phyloP scores from a whole-genome alignment of 2,888 invertebrate genomes.

The Watsonalla binaria region DNA sequence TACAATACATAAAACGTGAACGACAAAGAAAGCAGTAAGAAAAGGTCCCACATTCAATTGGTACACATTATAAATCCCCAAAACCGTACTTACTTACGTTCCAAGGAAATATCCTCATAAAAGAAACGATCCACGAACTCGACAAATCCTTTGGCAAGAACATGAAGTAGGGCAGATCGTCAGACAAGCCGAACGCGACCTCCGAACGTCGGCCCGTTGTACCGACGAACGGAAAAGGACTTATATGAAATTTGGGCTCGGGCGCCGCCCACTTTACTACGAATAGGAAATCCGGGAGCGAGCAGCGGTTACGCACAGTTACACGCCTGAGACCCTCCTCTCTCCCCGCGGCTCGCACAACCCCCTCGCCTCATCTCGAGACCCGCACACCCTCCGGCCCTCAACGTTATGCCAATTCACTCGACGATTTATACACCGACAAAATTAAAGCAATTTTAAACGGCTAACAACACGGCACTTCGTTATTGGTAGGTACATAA shows the following conservation, averaged over 20 bases:
- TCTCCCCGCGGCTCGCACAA: constrained; percentile 24
- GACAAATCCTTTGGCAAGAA: constrained; percentile 76
- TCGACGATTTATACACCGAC: constrained; percentile 74
- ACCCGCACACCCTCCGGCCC: constrained; percentile 60
- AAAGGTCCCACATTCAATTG: constrained; percentile 49
- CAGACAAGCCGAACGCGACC: constrained; percentile 71
- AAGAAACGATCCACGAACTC: constrained; percentile 71
- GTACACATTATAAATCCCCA: constrained; percentile 66
- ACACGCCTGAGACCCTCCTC: constrained; percentile 69
- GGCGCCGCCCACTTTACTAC: constrained; percentile 77
- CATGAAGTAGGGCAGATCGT: constrained; percentile 75
- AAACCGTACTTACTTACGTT: constrained; percentile 68
- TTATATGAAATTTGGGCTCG: constrained; percentile 71
- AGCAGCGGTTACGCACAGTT: constrained; percentile 76
- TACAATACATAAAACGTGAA: constrained; percentile 21
- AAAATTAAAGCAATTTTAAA: constrained; percentile 74
- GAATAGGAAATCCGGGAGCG: constrained; percentile 78
- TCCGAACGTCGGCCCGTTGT: constrained; percentile 60
- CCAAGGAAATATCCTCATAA: constrained; percentile 66
- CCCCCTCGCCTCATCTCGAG: constrained; percentile 37
- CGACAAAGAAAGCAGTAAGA: constrained; percentile 31
- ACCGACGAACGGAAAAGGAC: constrained; percentile 69
- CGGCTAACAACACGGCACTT: constrained; percentile 57
- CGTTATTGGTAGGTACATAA: constrained; percentile 28
- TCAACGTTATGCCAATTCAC: constrained; percentile 71